Conservation (phyloP, 2,113 vertebrate genomes). For the Chaenocephalus aceratus region DNA sequence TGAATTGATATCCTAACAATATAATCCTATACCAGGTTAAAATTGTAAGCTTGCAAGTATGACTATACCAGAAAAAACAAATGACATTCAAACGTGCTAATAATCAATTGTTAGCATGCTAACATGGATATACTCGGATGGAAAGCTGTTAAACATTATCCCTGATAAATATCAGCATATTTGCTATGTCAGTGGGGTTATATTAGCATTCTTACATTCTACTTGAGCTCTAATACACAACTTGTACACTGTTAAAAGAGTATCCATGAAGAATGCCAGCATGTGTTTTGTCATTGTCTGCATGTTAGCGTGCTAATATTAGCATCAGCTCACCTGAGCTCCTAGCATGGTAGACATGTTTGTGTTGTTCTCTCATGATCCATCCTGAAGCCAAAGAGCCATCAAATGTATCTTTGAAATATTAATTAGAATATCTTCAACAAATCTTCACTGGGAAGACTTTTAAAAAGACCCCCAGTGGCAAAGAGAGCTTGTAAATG, state of each 20-base stretch:
- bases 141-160: not conserved
- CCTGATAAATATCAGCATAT: not conserved
- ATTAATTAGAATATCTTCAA: not conserved
- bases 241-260: no score
- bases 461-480: not conserved
- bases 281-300: not conserved
- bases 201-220: no score
- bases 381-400: no score
- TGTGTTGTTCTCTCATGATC: not conserved
- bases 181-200: not conserved
- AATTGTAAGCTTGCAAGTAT: not conserved
- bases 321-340: not conserved
- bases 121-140: not conserved
- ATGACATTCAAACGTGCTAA: not conserved
- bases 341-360: not conserved
- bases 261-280: not conserved
- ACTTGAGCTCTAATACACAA: no score
- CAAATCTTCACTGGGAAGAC: not conserved
- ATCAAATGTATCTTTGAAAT: not conserved
- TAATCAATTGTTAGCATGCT: not conserved
- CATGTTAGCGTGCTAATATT: not conserved
- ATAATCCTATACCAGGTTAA: not conserved
- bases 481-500: conserved; percentile 12
- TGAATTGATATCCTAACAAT: no score
- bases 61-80: not conserved